Evolutionary conservation across 2,113 vertebrate genomes (phyloP).

Genomic region (Coptodon rendalli): DNA sequence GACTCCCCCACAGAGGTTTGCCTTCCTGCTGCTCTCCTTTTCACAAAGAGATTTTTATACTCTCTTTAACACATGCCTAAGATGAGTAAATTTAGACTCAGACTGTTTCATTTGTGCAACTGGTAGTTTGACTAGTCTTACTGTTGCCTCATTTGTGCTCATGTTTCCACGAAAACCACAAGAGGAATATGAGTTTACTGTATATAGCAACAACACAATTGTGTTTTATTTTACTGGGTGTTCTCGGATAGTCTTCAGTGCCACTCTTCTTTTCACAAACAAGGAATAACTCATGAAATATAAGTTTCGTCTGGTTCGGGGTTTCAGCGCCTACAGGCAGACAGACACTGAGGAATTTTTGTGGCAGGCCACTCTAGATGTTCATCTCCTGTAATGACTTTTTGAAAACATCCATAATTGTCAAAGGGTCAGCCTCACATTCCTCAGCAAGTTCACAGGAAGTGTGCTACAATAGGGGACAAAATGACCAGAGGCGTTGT

Average conservation of each 20-base stretch:
- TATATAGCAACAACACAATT: constrained; percentile 27
- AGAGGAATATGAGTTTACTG: constrained; percentile 17
- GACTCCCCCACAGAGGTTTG: neutral
- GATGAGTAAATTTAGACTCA: constrained; percentile 49
- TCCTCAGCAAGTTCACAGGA: constrained; percentile 67
- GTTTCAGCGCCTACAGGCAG: neutral
- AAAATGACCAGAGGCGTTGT: constrained; percentile 63
- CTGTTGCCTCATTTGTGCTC: constrained; percentile 43
- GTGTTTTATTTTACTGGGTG: neutral
- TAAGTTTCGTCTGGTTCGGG: neutral
- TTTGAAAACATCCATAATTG: constrained; percentile 45
- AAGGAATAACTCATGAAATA: neutral
- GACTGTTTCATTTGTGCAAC: constrained; percentile 50
- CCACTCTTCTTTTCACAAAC: neutral
- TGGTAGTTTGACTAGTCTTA: constrained; percentile 46
- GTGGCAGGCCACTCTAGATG: constrained; percentile 24
- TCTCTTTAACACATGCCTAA: constrained; percentile 8
- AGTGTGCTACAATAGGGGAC: constrained; percentile 60
- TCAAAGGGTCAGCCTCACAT: constrained; percentile 56
- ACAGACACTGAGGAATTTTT: constrained; percentile 12
- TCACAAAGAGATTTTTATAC: constrained; percentile 29
- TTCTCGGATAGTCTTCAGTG: constrained; percentile 7
- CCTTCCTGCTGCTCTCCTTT: constrained; percentile 1
- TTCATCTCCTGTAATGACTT: constrained; percentile 45
- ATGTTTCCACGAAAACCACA: constrained; percentile 49